Conservation (phyloP, 1,140 invertebrate species). For the Vollenhovia emeryi region DNA sequence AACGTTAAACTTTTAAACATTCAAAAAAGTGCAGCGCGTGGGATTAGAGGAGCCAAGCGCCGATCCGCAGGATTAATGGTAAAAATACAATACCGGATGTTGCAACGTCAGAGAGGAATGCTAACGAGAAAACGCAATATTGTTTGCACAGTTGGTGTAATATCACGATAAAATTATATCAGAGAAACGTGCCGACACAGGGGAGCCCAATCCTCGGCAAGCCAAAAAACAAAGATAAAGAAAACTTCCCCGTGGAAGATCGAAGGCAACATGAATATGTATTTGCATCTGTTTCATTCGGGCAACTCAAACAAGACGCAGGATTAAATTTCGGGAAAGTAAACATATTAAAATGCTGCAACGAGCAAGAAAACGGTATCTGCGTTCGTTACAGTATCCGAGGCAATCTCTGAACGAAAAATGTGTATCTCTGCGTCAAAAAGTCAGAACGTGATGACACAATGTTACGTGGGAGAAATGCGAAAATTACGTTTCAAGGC, state of each 20-base stretch:
- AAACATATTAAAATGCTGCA: conserved; percentile 56
- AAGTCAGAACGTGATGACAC: neutral
- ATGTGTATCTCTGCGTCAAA: neutral
- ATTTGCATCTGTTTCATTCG: conserved; percentile 68
- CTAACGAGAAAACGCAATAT: conserved; percentile 57
- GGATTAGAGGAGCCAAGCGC: neutral
- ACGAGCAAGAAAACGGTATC: conserved; percentile 39
- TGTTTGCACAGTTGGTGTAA: conserved; percentile 15
- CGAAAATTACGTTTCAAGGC: neutral
- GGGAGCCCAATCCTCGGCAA: conserved; percentile 26
- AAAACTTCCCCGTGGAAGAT: conserved; percentile 6
- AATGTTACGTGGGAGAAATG: neutral
- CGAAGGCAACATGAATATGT: conserved; percentile 72
- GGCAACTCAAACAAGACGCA: conserved; percentile 8
- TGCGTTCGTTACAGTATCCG: neutral
- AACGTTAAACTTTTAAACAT: conserved; percentile 43
- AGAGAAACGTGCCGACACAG: neutral
- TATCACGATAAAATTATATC: conserved; percentile 56
- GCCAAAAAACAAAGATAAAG: conserved; percentile 37
- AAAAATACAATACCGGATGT: conserved; percentile 15
- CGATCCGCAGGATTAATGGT: conserved; percentile 22
- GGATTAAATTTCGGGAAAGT: conserved; percentile 35
- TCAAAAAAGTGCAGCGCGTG: neutral
- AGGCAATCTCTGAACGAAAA: neutral
- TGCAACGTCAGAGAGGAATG: conserved; percentile 6